Percentiles rank a stretch among this genome's conserved stretches.
Evolutionary conservation across 2,888 invertebrate genomes (phyloP).

Genomic region (Prenolepis imparis): DNA sequence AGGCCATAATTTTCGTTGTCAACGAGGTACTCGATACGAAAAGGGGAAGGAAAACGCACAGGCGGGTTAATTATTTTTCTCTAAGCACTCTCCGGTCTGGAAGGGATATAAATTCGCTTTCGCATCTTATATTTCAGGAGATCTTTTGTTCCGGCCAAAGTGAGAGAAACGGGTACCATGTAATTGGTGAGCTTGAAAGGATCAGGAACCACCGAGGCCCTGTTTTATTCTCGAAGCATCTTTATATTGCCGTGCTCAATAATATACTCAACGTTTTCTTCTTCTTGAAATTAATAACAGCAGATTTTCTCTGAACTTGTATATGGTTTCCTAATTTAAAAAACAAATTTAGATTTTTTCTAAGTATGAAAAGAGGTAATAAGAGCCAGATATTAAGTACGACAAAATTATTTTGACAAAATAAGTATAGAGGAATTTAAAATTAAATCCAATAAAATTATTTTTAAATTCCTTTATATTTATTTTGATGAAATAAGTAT

Average conservation of each 20-base stretch:
- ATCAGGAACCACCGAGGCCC: constrained; percentile 8
- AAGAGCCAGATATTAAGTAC: too few relatives aligned
- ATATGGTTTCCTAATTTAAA: not conserved
- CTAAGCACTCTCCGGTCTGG: constrained; percentile 1
- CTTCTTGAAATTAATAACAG: not conserved
- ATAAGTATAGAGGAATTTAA: too few relatives aligned
- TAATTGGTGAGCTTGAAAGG: constrained; percentile 46
- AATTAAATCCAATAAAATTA: too few relatives aligned
- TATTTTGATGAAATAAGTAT: too few relatives aligned
- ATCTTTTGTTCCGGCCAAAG: constrained; percentile 42
- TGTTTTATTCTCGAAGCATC: constrained; percentile 2
- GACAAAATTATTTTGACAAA: too few relatives aligned
- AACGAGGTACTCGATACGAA: constrained; percentile 49
- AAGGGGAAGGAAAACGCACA: not conserved
- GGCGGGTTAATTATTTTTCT: constrained; percentile 55
- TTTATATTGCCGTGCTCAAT: not conserved
- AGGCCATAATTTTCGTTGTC: constrained; percentile 55
- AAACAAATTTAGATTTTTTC: not conserved
- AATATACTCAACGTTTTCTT: not conserved
- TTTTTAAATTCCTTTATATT: too few relatives aligned
- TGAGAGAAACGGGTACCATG: constrained; percentile 36
- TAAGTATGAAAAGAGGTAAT: too few relatives aligned
- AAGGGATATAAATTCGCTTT: constrained; percentile 57
- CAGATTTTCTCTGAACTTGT: not conserved
- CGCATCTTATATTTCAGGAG: constrained; percentile 47